Evolutionary conservation across 2,797 vertebrate genomes (phyloP), one percentile per base, ranked within the genome.

Genomic region (Chelmon rostratus): DNA sequence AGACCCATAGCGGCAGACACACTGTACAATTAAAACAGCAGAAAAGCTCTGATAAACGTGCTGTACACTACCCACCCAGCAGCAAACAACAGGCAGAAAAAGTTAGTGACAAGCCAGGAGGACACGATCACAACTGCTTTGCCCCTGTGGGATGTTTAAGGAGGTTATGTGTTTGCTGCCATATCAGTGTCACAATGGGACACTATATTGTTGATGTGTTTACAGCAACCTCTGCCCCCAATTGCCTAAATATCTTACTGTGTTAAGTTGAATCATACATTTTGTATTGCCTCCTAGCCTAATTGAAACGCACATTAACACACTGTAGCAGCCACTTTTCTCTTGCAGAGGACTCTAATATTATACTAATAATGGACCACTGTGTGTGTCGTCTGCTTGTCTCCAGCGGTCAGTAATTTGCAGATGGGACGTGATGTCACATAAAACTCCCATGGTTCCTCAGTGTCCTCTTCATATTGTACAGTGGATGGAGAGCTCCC

Each of bases 311-410:
- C 56, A 8, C 37, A 53, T 44, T 70, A 54, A 56, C 31, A 15
- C 12, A 11, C 42, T 62, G 42, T 40, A 61, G 53, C 40, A 37
- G n/a, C 54, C 44, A 46, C 33, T 40, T 31, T 49, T 3, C 12
- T 54, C 35, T 57, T 19, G 25, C 37, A 61, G 25, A 68, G 42
- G 15, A 16, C 58, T 61, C 68, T n/a, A n/a, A n/a, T n/a, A n/a
- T n/a, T n/a, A n/a, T n/a, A n/a, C n/a, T n/a, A n/a, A 88, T 86
- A 89, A 86, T 59, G 78, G 73, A 21, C 61, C 73, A 49, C 85
- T 91, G 67, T 85, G 11, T 75, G 72, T 35, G 31, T 56, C 3
- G 19, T 44, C 56, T 68, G 67, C 73, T 57, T 2, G n/a, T 49
- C 56, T 66, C 64, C 76, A 61, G 46, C 40, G 42, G 59, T 72